Percentiles rank a stretch among this genome's conserved stretches.
Evolutionary conservation across 2,888 invertebrate species (phyloP).

Genomic region (Xylota segnis): DNA sequence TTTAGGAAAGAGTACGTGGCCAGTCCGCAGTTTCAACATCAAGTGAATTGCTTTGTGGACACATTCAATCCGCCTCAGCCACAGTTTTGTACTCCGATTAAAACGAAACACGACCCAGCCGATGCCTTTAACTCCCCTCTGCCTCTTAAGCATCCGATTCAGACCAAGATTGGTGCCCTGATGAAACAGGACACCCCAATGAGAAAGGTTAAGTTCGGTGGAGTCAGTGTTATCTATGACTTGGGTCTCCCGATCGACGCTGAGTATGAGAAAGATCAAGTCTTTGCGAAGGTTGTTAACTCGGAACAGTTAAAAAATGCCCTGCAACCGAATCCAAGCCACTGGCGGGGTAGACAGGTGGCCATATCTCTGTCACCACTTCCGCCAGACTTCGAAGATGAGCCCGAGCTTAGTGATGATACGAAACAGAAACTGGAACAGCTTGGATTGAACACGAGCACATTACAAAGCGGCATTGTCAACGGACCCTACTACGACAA

Average conservation of each 20-base stretch:
- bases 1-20: constrained; percentile 87
- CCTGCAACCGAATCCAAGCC: constrained; percentile 77
- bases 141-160: constrained; percentile 80
- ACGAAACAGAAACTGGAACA: constrained; percentile 85
- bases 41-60: constrained; percentile 85
- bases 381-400: constrained; percentile 83
- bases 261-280: constrained; percentile 82
- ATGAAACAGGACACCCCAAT: constrained; percentile 84
- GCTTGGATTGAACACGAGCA: constrained; percentile 86
- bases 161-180: constrained; percentile 80
- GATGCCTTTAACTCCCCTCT: constrained; percentile 82
- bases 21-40: constrained; percentile 86
- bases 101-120: constrained; percentile 73
- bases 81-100: constrained; percentile 77
- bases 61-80: constrained; percentile 60
- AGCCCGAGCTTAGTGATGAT: constrained; percentile 84
- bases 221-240: constrained; percentile 80
- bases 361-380: constrained; percentile 62
- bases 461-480: constrained; percentile 86
- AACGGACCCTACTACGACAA: constrained; percentile 87
- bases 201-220: constrained; percentile 83
- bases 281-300: constrained; percentile 82
- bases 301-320: constrained; percentile 81
- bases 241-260: constrained; percentile 82
- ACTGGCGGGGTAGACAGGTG: constrained; percentile 69